These are phyloP conservation scores for Hiodon tergisus DNA, from an alignment of 2,113 vertebrate genomes.

Conservation along the genomic window DNA sequence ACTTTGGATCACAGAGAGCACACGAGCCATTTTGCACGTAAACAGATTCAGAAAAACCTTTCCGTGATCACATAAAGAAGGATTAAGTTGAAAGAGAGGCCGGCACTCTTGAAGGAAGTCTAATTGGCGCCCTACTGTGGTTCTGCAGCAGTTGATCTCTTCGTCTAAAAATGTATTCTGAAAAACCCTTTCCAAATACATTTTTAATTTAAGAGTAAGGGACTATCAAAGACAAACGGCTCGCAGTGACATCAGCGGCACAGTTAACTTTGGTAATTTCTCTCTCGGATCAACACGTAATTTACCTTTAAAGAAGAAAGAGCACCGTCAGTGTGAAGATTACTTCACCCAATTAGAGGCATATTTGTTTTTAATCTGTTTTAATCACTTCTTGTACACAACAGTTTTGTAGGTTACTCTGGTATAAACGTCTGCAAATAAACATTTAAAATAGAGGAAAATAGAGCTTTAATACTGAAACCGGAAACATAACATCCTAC, in stretches of 20 bases:
- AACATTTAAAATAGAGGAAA: no score
- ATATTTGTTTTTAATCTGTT: no score
- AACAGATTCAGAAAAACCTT: background rate
- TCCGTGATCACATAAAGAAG: background rate
- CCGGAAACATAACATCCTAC: no score
- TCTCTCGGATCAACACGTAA: conserved; percentile 21
- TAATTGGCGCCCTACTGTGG: conserved; percentile 52
- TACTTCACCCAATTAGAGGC: background rate
- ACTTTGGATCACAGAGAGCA: background rate
- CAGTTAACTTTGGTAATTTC: conserved; percentile 48
- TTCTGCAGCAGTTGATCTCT: conserved; percentile 43
- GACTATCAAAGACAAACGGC: conserved; percentile 52
- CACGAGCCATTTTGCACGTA: background rate
- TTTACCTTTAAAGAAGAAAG: conserved; percentile 36
- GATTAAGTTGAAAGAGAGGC: conserved; percentile 4
- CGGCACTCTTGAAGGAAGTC: background rate
- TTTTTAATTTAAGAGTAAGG: conserved; percentile 44
- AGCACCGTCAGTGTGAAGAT: conserved; percentile 7
- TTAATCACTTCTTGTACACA: no score
- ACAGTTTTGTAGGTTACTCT: background rate
- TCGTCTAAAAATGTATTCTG: conserved; percentile 38
- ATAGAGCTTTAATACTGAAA: no score
- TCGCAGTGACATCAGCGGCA: conserved; percentile 32
- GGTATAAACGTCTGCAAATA: no score
- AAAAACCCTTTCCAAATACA: conserved; percentile 32